Base-by-base conservation (phyloP, 2,888 invertebrate species). In the Strigamia crassipes region DNA sequence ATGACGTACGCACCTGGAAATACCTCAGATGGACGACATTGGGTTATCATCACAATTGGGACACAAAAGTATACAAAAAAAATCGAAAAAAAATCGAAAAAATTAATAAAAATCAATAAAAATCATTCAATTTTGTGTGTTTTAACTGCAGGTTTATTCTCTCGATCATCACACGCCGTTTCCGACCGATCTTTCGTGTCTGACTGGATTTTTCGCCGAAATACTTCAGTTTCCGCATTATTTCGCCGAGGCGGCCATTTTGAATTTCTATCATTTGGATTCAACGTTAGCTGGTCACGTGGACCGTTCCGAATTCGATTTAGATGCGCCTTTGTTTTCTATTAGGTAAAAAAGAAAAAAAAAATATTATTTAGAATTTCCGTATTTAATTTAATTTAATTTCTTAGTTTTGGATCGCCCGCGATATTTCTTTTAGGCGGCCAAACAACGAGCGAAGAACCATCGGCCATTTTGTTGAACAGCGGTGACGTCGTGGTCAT, bases 1-100 rank as follows among this genome's bases (percentile, higher is more conserved):
- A 51, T 13, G 51, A 3, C 15, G 51, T 51, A 15, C 51, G 85
- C 31, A 84, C 90, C n/a, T 83, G 88, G 42, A 87, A 90, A 78
- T 91, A 91, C 85, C 87, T 99, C 85, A 90, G 99, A 85, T 99
- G 99, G 99, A 92, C 94, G 0, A 99, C 99, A 0, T 88, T 99
- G 46, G 99, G 99, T 15, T 98, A 97, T 87, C 99, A 99, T 89
- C 97, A 99, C 88, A 93, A 99, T 87, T 99, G 99, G 99, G 93
- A 96, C 86, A 94, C 95, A 81, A 99, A 99, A 91, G 92, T 93
- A 77, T n/a, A 23, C 15, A 4, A 73, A 6, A 38, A 38, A 38
- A 46, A 46, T 15, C 2, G n/a, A 46, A 46, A 46, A 46, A 46
- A 46, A 46, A 46, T n/a, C n/a, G n/a, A n/a, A n/a, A n/a, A n/a